Evolutionary conservation across 2,888 invertebrate genomes (phyloP).

Genomic region (Ennomos erosarius): DNA sequence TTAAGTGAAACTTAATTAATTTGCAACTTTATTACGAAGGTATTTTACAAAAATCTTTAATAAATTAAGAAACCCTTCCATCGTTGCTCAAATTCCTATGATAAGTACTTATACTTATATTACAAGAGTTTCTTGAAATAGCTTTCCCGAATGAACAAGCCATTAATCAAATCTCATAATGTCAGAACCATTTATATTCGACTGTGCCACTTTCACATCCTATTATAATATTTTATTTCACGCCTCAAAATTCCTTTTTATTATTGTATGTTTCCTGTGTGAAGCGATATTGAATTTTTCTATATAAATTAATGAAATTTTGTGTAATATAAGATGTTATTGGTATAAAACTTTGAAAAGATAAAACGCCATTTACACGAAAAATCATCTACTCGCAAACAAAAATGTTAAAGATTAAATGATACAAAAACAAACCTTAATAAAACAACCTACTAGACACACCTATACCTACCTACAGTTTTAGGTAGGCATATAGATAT

Average conservation of each 20-base stretch:
- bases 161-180: constrained; percentile 67
- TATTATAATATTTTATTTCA: constrained; percentile 34
- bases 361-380: too few relatives aligned
- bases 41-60: constrained; percentile 14
- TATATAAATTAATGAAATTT: too few relatives aligned
- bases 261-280: too few relatives aligned
- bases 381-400: too few relatives aligned
- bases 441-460: not conserved
- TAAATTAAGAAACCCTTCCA: too few relatives aligned
- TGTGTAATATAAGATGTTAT: too few relatives aligned
- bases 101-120: constrained; percentile 35
- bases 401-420: too few relatives aligned
- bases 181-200: constrained; percentile 57
- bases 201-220: constrained; percentile 46
- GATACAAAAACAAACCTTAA: too few relatives aligned
- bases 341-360: too few relatives aligned
- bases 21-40: constrained; percentile 4
- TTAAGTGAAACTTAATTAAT: not conserved
- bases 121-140: constrained; percentile 50
- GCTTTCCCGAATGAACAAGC: constrained; percentile 52
- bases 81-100: too few relatives aligned
- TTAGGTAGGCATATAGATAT: constrained; percentile 9
- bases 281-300: too few relatives aligned
- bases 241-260: constrained; percentile 23
- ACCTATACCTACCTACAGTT: not conserved